Evolutionary conservation across 2,888 invertebrate species (phyloP).

Genomic region (Nematopogon swammerdamellus): DNA sequence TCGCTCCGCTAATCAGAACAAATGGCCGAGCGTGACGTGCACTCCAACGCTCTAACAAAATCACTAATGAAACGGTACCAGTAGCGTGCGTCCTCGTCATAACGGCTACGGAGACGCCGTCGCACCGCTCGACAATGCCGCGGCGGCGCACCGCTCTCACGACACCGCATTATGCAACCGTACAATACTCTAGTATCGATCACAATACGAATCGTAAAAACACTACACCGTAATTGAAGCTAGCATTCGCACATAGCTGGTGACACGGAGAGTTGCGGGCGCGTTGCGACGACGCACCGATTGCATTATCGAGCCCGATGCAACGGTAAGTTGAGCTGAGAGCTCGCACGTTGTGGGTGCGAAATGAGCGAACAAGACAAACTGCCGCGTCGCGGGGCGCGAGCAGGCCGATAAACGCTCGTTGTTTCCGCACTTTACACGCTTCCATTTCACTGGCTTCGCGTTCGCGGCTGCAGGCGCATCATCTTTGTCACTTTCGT

Average conservation of each 20-base stretch:
- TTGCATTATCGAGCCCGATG: too few species aligned
- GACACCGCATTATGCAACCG: constrained; percentile 47
- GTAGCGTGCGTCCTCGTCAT: constrained; percentile 51
- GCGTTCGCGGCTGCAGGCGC: too few species aligned
- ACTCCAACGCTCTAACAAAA: constrained; percentile 53
- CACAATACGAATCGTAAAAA: background rate
- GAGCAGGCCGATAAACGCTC: too few species aligned
- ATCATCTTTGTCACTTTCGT: too few species aligned
- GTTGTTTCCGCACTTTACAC: too few species aligned
- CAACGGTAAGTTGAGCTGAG: too few species aligned
- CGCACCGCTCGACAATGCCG: constrained; percentile 16
- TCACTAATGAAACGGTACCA: constrained; percentile 51
- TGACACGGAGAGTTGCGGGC: too few species aligned
- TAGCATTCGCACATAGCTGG: background rate
- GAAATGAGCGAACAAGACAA: too few species aligned
- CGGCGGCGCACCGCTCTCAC: constrained; percentile 47
- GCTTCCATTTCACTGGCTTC: too few species aligned
- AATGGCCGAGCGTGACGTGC: background rate
- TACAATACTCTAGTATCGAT: constrained; percentile 8
- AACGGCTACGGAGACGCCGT: constrained; percentile 44
- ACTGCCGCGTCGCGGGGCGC: too few species aligned
- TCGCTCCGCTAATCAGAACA: background rate
- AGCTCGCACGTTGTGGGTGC: too few species aligned
- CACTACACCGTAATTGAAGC: background rate
- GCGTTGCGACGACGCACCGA: too few species aligned